phyloP scores from a whole-genome alignment of 2,797 vertebrate genomes.

The Ctenopoma multispine region DNA sequence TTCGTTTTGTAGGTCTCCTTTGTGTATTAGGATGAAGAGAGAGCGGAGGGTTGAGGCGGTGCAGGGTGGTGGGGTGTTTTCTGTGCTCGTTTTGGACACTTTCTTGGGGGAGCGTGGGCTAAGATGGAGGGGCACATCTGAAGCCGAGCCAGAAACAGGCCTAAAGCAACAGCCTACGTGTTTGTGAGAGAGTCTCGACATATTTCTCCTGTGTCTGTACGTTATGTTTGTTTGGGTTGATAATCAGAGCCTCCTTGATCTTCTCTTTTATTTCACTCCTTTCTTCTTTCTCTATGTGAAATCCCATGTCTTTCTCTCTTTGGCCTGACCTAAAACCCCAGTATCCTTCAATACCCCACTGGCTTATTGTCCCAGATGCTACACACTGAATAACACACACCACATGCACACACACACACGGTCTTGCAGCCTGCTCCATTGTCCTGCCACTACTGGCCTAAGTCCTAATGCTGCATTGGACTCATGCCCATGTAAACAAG shows the following conservation, averaged over 20 bases:
- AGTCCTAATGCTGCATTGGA: constrained; percentile 66
- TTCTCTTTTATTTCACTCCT: constrained; percentile 17
- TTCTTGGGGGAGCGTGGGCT: constrained; percentile 53
- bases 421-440: constrained; percentile 65
- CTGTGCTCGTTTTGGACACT: constrained; percentile 43
- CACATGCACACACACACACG: constrained; percentile 41
- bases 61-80: constrained; percentile 26
- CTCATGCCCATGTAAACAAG: constrained; percentile 72
- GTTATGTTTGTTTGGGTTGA: constrained; percentile 33
- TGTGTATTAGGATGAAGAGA: constrained; percentile 65
- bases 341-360: constrained; percentile 56
- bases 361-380: constrained; percentile 64
- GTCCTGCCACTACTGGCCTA: constrained; percentile 65
- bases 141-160: constrained; percentile 50
- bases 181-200: constrained; percentile 22
- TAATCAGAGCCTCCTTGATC: constrained; percentile 18
- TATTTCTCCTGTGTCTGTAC: constrained; percentile 33
- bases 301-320: constrained; percentile 43
- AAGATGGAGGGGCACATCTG: constrained; percentile 55
- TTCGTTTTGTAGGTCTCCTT: constrained; percentile 69
- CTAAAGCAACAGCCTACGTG: constrained; percentile 45
- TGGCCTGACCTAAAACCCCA: constrained; percentile 64
- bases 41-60: constrained; percentile 25
- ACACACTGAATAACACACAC: constrained; percentile 52
- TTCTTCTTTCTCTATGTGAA: constrained; percentile 11